phyloP scores from a whole-genome alignment of 2,113 vertebrate species.

The Paracanthobrama guichenoti region DNA sequence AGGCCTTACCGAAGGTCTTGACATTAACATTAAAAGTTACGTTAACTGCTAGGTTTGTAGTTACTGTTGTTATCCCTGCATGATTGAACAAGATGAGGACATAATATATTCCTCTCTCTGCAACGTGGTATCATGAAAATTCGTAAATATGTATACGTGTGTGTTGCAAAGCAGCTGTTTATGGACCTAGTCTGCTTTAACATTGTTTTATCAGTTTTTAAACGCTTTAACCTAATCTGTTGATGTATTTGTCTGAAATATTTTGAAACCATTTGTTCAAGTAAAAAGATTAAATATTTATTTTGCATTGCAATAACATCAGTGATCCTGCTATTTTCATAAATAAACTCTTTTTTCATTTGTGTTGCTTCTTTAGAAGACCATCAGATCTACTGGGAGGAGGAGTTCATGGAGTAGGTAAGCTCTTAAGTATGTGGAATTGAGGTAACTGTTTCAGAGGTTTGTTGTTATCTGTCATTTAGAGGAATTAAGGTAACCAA shows the following conservation, averaged over 20 bases:
- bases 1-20: too few relatives aligned
- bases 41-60: too few relatives aligned
- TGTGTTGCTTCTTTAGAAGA: conserved; percentile 1
- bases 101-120: too few relatives aligned
- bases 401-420: neutral
- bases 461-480: neutral
- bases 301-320: neutral
- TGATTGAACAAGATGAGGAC: too few relatives aligned
- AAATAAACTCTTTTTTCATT: neutral
- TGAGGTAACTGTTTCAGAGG: neutral
- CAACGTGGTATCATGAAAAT: too few relatives aligned
- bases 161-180: too few relatives aligned
- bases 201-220: neutral
- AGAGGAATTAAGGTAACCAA: neutral
- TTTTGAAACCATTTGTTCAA: neutral
- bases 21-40: too few relatives aligned
- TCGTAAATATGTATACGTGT: too few relatives aligned
- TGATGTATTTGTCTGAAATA: neutral
- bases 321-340: neutral
- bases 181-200: too few relatives aligned
- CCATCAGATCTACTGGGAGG: neutral
- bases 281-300: neutral
- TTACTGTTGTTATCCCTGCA: too few relatives aligned
- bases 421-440: neutral
- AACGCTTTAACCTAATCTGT: neutral